Base-by-base conservation (phyloP, 2,113 vertebrate genomes). In the Vanacampus margaritifer region DNA sequence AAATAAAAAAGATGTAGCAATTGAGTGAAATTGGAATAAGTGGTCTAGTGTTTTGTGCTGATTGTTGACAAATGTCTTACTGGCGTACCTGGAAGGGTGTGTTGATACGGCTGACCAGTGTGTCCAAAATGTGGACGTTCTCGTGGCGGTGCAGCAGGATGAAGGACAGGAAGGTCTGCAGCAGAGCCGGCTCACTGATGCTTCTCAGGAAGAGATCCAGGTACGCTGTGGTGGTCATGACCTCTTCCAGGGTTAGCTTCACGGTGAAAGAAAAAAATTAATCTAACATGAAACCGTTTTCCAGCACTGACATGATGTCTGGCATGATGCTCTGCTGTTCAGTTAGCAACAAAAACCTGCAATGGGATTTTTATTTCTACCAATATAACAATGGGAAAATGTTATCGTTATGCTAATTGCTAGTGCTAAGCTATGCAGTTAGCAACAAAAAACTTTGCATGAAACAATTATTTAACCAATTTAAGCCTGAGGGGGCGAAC, bases 201-300 rank as follows among this genome's bases (percentile, higher is more conserved):
- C 92, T 95, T 6, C 95, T 92, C 73, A 99, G 79, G 75, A 99
- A 99, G 45, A 99, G 93, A 86, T 99, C 96, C 73, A 98, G 84
- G 70, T 98, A 99, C 0, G 95, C 96, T 0, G 97, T 99, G 12
- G 97, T 99, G 58, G 97, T 93, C 96, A 98, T 98, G 76, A 98
- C 96, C 72, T 99, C 97, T 79, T 99, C 97, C 65, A 99, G 90
- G 0, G 96, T 98, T 67, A 95, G 88, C 97, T 99, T 62, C 5
- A 78, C 17, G 64, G 16, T 13, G 60, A 48, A 23, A 21, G 48
- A 6, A 28, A 37, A 36, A 19, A 39, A 17, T 32, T 1, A 19
- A 2, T 3, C 3, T 32, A 6, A 32, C 28, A 32, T 32, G 28
- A 32, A 32, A 32, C 28, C 4, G 4, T 32, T 32, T 2, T 32